A percentile compares a stretch with the other conserved stretches of the same genome.
Evolutionary conservation across 64 coral and sea anemone species (phyloP).

Genomic region (Montipora foliosa): DNA sequence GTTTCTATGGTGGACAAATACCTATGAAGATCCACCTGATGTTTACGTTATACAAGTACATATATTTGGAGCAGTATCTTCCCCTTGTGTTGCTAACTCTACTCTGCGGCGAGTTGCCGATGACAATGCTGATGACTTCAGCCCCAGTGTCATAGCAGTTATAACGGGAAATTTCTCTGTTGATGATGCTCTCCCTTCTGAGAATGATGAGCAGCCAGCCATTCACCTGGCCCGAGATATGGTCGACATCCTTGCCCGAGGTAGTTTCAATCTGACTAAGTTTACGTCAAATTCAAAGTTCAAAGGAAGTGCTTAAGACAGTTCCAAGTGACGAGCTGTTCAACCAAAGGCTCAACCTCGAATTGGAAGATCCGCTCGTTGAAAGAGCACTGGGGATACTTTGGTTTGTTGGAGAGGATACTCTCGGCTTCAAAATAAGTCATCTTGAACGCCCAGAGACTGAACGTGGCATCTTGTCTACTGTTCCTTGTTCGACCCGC

Average conservation of each 20-base stretch:
- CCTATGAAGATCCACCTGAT: conserved; percentile 15
- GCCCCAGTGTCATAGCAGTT: conserved; percentile 12
- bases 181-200: conserved; percentile 59
- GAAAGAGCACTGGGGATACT: conserved; percentile 49
- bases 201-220: conserved; percentile 1
- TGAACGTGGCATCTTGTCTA: conserved; percentile 33
- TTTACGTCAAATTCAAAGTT: conserved; percentile 46
- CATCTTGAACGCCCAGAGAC: conserved; percentile 15
- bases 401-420: conserved; percentile 28
- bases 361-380: conserved; percentile 35
- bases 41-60: conserved; percentile 70
- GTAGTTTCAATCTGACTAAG: conserved; percentile 59
- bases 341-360: conserved; percentile 12
- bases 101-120: conserved; percentile 24
- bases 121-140: conserved; percentile 65
- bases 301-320: conserved; percentile 18
- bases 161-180: conserved; percentile 69
- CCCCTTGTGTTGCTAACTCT: no score
- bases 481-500: conserved; percentile 37
- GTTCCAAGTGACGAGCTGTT: not conserved
- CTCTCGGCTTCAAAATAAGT: conserved; percentile 1
- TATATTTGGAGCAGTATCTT: conserved; percentile 13
- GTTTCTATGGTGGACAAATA: conserved; percentile 79
- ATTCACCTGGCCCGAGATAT: conserved; percentile 37
- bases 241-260: conserved; percentile 20